Conservation (phyloP, 2,888 invertebrate genomes). For the Cheilosia urbana region DNA sequence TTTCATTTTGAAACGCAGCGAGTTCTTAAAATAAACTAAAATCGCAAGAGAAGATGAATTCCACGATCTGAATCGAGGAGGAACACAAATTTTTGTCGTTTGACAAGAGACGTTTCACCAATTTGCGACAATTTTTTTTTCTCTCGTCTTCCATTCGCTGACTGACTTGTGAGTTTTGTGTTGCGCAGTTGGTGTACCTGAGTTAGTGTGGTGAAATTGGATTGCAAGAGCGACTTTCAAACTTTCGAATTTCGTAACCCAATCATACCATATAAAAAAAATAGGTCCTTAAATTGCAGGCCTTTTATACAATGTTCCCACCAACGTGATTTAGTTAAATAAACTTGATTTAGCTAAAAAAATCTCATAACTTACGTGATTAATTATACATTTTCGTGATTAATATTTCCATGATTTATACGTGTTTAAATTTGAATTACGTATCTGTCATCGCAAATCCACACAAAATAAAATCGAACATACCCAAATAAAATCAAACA, state of each 20-base stretch:
- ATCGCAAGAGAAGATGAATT: constrained; percentile 48
- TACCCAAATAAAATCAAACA: too few species aligned
- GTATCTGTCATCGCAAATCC: too few species aligned
- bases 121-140: constrained; percentile 60
- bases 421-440: too few species aligned
- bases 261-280: too few species aligned
- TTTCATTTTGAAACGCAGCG: constrained; percentile 66
- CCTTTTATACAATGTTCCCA: too few species aligned
- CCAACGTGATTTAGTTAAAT: too few species aligned
- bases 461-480: too few species aligned
- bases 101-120: constrained; percentile 64
- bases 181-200: constrained; percentile 30
- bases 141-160: constrained; percentile 23
- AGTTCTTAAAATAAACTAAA: constrained; percentile 73
- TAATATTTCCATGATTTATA: too few species aligned
- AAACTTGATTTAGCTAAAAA: too few species aligned
- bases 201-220: constrained; percentile 10
- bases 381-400: too few species aligned
- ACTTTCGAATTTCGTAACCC: not conserved
- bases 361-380: too few species aligned
- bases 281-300: too few species aligned
- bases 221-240: constrained; percentile 24
- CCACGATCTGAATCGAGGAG: constrained; percentile 56
- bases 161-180: constrained; percentile 33
- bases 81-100: constrained; percentile 61